Percentiles rank a stretch among this genome's conserved stretches.
Evolutionary conservation across 2,113 vertebrate species (phyloP).

Genomic region (Pseudorectes ferrugineus): DNA sequence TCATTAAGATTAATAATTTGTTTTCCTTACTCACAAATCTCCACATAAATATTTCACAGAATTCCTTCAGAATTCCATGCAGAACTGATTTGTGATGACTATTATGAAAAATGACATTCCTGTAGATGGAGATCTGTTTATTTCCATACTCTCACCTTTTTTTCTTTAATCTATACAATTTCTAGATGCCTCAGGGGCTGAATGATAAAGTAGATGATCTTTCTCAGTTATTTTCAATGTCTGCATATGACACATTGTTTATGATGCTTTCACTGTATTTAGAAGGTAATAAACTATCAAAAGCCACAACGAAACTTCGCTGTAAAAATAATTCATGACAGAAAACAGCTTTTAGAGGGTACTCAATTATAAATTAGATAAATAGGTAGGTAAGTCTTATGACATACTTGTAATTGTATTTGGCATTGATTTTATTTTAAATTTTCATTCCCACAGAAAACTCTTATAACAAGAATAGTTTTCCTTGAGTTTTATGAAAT

Average conservation of each 20-base stretch:
- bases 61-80: not conserved
- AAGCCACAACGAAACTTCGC: not conserved
- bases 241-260: not conserved
- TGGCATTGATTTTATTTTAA: conserved; percentile 45
- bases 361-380: conserved; percentile 45
- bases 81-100: conserved; percentile 20
- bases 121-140: conserved; percentile 7
- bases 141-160: not conserved
- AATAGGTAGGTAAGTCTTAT: not conserved
- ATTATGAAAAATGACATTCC: conserved; percentile 8
- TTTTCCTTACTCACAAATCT: not conserved
- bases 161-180: conserved; percentile 21
- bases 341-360: conserved; percentile 35
- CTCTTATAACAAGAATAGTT: conserved; percentile 23
- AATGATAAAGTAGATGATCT: conserved; percentile 16
- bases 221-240: conserved; percentile 38
- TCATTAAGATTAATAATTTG: conserved; percentile 12
- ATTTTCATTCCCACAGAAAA: not conserved
- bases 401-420: not conserved
- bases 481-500: conserved; percentile 41
- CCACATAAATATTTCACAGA: not conserved
- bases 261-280: conserved; percentile 49
- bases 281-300: conserved; percentile 42
- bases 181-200: conserved; percentile 3
- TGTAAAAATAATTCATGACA: conserved; percentile 36